Evolutionary conservation across 37 sponge, comb jelly and placozoan genomes (phyloP), one percentile per base, ranked within the genome.

Genomic region (Crambe crambe): DNA sequence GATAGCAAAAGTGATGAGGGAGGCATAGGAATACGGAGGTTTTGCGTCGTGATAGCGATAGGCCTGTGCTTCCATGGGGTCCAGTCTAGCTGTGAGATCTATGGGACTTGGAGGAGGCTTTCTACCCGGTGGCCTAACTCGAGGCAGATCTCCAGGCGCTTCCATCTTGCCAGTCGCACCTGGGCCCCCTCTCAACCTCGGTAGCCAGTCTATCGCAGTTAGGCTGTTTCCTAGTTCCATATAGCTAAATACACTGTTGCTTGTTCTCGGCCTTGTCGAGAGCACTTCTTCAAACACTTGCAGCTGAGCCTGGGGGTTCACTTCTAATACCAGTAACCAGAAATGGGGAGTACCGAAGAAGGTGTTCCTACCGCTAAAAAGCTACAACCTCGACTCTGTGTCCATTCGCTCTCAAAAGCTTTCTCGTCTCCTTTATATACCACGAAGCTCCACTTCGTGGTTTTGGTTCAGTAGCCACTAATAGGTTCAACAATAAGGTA

Each of bases 1-100:
- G 75, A 97, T 97, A 39, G 97, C 90, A 42, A 89, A 97, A 2
- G 92, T 92, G 43, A 97, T 97, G 32, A 97, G 93, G 18, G 85
- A 73, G 15, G 97, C 97, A 67, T 97, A 97, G 36, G 93, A 92
- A 74, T 88, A 97, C 18, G 97, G 95, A 1, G 97, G 97, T 69
- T 97, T 96, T 34, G 87, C 87, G 68, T 85, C 91, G 23, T 79
- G 76, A 78, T 68, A 87, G 1, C 77, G 79, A 67, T 90, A 90
- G n/a, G 82, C 83, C 43, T 71, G 79, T 20, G 87, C 78, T 38
- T 94, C 95, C 18, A 70, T n/a, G 9, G 91, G 88, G 63, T 84
- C 88, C 51, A 90, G 82, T 42, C 74, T 34, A 20, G 95, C 91
- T 40, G 83, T 90, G 31, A 86, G 85, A 80, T 90, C 95, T 32